phyloP scores from a whole-genome alignment of 1,140 invertebrate species.

The Dermatophagoides farinae region DNA sequence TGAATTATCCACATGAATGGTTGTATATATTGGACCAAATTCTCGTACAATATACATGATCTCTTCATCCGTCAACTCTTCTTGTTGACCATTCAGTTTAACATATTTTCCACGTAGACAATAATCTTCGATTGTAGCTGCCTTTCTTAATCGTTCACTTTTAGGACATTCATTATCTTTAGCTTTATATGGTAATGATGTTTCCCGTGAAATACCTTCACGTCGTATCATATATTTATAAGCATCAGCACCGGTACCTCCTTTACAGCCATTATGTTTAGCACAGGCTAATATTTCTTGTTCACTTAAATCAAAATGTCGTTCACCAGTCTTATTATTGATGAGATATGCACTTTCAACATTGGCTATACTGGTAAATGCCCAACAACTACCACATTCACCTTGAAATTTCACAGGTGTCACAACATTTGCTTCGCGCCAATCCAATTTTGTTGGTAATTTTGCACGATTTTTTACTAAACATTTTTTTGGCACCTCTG shows the following conservation, averaged over 20 bases:
- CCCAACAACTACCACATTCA: constrained; percentile 14
- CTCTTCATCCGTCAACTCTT: neutral
- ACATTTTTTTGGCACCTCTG: too few species aligned
- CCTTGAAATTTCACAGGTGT: constrained; percentile 3
- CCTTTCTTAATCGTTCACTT: neutral
- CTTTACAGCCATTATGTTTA: constrained; percentile 74
- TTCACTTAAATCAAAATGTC: neutral
- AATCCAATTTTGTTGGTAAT: constrained; percentile 23
- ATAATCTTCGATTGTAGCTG: neutral
- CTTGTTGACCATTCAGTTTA: neutral
- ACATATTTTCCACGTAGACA: constrained; percentile 4
- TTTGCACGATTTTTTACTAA: neutral
- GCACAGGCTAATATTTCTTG: constrained; percentile 79
- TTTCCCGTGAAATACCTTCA: constrained; percentile 13
- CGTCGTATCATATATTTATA: constrained; percentile 30
- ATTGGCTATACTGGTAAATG: constrained; percentile 41
- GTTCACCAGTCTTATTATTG: neutral
- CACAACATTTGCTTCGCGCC: neutral
- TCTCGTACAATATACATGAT: neutral
- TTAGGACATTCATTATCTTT: neutral
- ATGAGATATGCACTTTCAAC: constrained; percentile 2
- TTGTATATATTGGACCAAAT: neutral
- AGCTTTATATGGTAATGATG: constrained; percentile 1
- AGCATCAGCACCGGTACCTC: constrained; percentile 59
- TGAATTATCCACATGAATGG: neutral